Base-by-base conservation (phyloP, 2,797 vertebrate species). In the Tangara arthus region DNA sequence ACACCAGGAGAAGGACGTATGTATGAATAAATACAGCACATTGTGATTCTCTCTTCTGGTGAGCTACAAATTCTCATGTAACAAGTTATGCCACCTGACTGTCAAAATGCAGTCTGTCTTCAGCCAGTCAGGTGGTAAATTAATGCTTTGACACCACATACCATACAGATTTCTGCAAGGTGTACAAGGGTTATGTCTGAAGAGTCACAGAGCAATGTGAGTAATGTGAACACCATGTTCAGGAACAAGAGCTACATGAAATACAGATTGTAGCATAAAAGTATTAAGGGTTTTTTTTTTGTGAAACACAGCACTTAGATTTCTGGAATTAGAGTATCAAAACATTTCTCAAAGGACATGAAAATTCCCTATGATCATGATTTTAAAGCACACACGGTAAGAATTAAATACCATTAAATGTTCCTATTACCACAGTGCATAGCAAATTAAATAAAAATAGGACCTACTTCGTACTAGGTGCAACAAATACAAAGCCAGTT, bases 401-500 rank as follows among this genome's bases (percentile, higher is more conserved):
- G 52, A 96, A 93, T 56, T 76, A 82, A 66, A 65, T 28, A 71
- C 24, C 64, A 39, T 9, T 90, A 85, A 87, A 80, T 61, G 80
- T 24, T 87, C 55, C 39, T 35, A 68, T 57, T 90, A 90, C 22
- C 6, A 71, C 12, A 82, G 19, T 3, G 5, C 46, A 18, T 68
- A 84, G 63, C 28, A 84, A 89, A 84, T 82, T 47, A 68, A 70
- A 89, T 77, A 59, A 68, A 76, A 89, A 55, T 21, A 64, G 27
- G 57, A 34, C 12, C 68, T 87, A 60, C 39, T 85, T 80, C 16
- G 11, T 73, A 77, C 19, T 65, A 82, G 56, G 28, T 91, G 61
- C 60, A 82, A 55, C 57, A 92, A 85, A 95, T 92, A 6, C 81
- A 80, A 89, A 89, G 90, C 19, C 49, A 90, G 75, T 64, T 93